phyloP scores from a whole-genome alignment of 2,888 invertebrate genomes.

The Calameuta idolon region DNA sequence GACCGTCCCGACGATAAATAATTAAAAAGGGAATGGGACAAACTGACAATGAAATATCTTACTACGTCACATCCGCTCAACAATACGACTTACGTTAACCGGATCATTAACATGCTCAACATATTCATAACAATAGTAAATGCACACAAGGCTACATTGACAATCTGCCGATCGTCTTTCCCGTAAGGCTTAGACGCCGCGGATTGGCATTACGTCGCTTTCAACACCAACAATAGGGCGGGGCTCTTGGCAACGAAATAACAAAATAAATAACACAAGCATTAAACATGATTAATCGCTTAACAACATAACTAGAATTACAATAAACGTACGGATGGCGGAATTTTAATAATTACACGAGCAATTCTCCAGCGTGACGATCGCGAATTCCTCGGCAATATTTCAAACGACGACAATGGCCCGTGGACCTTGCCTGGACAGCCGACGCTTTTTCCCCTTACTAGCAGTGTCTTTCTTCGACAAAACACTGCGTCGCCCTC shows the following conservation, averaged over 20 bases:
- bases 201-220: no score
- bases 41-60: not conserved
- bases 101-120: constrained; percentile 1
- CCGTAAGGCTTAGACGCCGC: no score
- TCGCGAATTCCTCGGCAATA: not conserved
- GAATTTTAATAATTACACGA: constrained; percentile 59
- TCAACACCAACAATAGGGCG: no score
- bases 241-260: constrained; percentile 50
- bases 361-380: constrained; percentile 32
- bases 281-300: constrained; percentile 66
- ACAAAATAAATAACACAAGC: constrained; percentile 68
- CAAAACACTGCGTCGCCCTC: not conserved
- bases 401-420: not conserved
- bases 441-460: not conserved
- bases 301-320: constrained; percentile 62
- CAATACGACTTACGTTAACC: not conserved
- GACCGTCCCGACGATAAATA: no score
- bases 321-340: constrained; percentile 46
- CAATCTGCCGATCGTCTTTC: not conserved
- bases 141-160: constrained; percentile 20
- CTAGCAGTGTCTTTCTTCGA: not conserved
- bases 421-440: not conserved
- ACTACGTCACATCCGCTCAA: not conserved
- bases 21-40: not conserved
- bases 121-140: constrained; percentile 21